phyloP scores from a whole-genome alignment of 2,888 invertebrate genomes.

The Hypomecis atomaria region DNA sequence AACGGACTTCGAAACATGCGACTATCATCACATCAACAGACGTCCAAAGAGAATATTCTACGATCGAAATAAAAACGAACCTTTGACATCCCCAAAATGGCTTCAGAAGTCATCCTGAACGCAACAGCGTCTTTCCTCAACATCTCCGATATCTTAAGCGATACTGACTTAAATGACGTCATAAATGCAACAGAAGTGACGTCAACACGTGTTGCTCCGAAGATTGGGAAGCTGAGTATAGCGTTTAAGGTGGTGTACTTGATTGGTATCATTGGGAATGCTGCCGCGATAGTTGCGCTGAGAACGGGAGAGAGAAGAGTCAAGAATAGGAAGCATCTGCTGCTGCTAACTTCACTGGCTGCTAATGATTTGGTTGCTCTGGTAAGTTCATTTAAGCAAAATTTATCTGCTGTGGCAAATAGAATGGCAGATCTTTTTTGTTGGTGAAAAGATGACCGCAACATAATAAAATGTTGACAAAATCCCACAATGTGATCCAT shows the following conservation, averaged over 20 bases:
- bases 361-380: constrained; percentile 91
- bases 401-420: too few relatives aligned
- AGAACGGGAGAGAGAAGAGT: constrained; percentile 88
- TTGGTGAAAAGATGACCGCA: too few relatives aligned
- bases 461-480: too few relatives aligned
- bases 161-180: constrained; percentile 4
- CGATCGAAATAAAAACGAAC: constrained; percentile 21
- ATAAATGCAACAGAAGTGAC: constrained; percentile 36
- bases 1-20: constrained; percentile 13
- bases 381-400: too few relatives aligned
- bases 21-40: constrained; percentile 7
- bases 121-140: background rate
- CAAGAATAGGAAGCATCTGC: constrained; percentile 91
- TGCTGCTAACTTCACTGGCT: constrained; percentile 91
- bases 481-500: too few relatives aligned
- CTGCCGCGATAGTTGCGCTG: constrained; percentile 90
- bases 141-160: background rate
- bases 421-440: too few relatives aligned
- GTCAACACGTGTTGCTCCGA: constrained; percentile 20
- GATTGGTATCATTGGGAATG: constrained; percentile 90
- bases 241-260: constrained; percentile 85
- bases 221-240: constrained; percentile 47
- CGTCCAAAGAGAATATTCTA: constrained; percentile 2
- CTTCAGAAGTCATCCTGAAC: background rate
- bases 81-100: background rate